A percentile compares a stretch with the other conserved stretches of the same genome.
Conservation (phyloP, 2,888 invertebrate species). For the Brassicogethes aeneus region DNA sequence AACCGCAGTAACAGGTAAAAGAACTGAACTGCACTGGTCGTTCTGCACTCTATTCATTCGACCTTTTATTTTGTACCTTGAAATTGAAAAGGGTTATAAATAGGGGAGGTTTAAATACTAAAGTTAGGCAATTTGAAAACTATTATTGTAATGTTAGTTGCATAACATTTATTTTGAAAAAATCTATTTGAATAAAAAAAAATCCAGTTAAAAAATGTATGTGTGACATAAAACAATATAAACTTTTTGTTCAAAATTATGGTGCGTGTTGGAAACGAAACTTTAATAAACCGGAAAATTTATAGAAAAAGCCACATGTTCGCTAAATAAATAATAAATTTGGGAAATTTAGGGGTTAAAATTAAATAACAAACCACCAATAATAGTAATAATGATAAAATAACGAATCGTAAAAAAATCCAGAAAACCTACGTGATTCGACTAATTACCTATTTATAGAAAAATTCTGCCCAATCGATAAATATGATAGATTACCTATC, state of each 20-base stretch:
- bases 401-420: not conserved
- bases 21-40: too few relatives aligned
- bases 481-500: conserved; percentile 6
- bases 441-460: conserved; percentile 20
- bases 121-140: too few relatives aligned
- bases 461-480: conserved; percentile 14
- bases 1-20: too few relatives aligned
- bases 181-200: too few relatives aligned
- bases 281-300: not conserved
- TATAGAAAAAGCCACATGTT: not conserved
- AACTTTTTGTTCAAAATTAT: not conserved
- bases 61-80: too few relatives aligned
- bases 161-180: too few relatives aligned
- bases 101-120: too few relatives aligned
- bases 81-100: too few relatives aligned
- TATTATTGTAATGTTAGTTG: too few relatives aligned
- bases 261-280: not conserved
- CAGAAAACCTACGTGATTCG: conserved; percentile 13
- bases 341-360: too few relatives aligned
- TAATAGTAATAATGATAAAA: not conserved
- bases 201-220: too few relatives aligned
- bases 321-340: conserved; percentile 1
- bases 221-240: not conserved
- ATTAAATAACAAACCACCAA: not conserved
- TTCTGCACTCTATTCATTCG: too few relatives aligned